These are phyloP conservation scores for Macrostomum lignano DNA, from an alignment of 1,140 invertebrate genomes.

Conservation along the genomic window DNA sequence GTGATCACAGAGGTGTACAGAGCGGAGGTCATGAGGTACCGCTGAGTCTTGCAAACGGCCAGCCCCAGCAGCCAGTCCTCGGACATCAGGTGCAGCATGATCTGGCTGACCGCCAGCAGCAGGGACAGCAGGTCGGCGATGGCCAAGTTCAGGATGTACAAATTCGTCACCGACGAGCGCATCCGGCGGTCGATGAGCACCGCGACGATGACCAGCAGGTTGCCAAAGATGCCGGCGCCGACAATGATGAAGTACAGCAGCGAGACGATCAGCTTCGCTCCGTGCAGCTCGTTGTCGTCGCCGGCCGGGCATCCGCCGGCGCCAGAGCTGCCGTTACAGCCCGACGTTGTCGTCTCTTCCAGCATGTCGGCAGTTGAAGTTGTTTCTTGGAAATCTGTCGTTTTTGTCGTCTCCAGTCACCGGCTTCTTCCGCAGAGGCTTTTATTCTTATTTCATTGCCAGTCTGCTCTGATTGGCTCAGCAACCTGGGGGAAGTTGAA, in stretches of 20 bases:
- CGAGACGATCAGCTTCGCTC: constrained; percentile 6
- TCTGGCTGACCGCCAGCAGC: constrained; percentile 23
- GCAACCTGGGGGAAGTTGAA: too few species aligned
- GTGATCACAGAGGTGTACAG: constrained; percentile 25
- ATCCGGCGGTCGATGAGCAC: constrained; percentile 23
- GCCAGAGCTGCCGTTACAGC: too few species aligned
- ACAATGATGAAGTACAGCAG: constrained; percentile 10
- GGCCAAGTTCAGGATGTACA: constrained; percentile 26
- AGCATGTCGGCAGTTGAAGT: too few species aligned
- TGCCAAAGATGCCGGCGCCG: constrained; percentile 13
- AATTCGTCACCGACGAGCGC: constrained; percentile 22
- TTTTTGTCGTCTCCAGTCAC: too few species aligned
- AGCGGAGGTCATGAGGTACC: constrained; percentile 18
- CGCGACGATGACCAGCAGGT: constrained; percentile 21
- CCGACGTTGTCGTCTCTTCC: too few species aligned
- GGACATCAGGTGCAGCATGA: constrained; percentile 23
- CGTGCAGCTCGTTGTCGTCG: not conserved
- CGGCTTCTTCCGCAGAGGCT: too few species aligned
- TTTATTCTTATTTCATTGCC: too few species aligned
- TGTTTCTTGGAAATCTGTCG: too few species aligned
- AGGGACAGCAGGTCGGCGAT: constrained; percentile 24
- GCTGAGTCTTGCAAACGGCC: constrained; percentile 15
- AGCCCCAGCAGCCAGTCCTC: constrained; percentile 20
- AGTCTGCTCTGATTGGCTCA: too few species aligned
- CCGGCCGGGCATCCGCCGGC: too few species aligned